A percentile compares a stretch with the other conserved stretches of the same genome.
phyloP scores from a whole-genome alignment of 2,797 vertebrate species.

The Tiaroga cobitis region DNA sequence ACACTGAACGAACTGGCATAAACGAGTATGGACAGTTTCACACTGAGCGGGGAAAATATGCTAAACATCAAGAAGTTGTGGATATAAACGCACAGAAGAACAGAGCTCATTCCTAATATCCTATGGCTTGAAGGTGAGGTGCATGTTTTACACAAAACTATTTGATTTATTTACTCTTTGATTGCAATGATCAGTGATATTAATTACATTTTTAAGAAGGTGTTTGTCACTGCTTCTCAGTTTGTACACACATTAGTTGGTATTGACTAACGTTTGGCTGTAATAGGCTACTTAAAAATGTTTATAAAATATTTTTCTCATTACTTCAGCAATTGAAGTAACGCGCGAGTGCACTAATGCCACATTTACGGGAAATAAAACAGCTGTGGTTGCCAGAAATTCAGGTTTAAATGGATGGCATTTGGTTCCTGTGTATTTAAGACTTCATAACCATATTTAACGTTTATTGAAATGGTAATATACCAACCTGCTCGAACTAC shows the following conservation, averaged over 20 bases:
- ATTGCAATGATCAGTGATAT: neutral
- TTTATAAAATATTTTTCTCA: neutral
- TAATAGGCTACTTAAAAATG: neutral
- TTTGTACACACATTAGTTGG: neutral
- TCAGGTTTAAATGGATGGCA: neutral
- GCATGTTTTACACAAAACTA: neutral
- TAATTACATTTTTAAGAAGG: neutral
- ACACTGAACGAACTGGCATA: neutral
- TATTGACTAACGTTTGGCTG: neutral
- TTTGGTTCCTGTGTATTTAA: neutral
- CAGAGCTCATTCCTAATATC: conserved; percentile 16
- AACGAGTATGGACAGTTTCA: conserved; percentile 27
- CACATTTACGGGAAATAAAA: neutral
- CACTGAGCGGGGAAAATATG: conserved; percentile 4
- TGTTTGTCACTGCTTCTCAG: neutral
- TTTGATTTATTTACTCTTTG: neutral
- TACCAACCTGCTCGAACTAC: neutral
- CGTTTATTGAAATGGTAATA: neutral
- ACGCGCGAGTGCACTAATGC: neutral
- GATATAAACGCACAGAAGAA: conserved; percentile 47
- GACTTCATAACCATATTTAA: neutral
- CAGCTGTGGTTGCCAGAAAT: neutral
- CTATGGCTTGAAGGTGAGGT: conserved; percentile 56
- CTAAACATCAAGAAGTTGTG: conserved; percentile 19
- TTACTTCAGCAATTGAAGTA: neutral